Evolutionary conservation across 2,888 invertebrate genomes (phyloP).

Genomic region (Chydorus sphaericus): DNA sequence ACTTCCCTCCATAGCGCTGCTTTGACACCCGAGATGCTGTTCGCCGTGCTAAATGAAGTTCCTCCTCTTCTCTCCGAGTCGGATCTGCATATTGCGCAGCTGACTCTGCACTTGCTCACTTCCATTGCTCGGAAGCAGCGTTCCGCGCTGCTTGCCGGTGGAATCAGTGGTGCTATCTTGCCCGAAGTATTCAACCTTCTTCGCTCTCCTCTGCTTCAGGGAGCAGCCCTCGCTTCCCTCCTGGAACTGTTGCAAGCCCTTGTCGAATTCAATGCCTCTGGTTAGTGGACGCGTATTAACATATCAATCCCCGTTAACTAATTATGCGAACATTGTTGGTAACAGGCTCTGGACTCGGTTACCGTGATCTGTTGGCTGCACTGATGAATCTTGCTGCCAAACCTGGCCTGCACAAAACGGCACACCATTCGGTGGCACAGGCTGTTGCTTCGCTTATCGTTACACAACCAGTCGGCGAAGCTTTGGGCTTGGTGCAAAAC

Average conservation of each 20-base stretch:
- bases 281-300: no score
- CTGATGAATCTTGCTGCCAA: constrained; percentile 53
- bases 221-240: constrained; percentile 76
- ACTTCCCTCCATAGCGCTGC: constrained; percentile 33
- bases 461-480: constrained; percentile 40
- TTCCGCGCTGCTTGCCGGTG: constrained; percentile 47
- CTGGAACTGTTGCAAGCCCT: constrained; percentile 85
- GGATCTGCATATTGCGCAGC: constrained; percentile 92
- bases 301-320: no score
- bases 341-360: constrained; percentile 51
- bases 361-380: constrained; percentile 62
- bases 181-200: constrained; percentile 74
- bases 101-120: constrained; percentile 66
- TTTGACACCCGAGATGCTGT: constrained; percentile 53
- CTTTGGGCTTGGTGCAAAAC: constrained; percentile 40
- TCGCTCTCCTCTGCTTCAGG: constrained; percentile 82
- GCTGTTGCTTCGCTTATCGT: constrained; percentile 68
- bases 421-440: constrained; percentile 90
- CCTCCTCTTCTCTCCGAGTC: constrained; percentile 82
- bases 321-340: no score
- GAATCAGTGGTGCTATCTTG: constrained; percentile 52
- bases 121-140: constrained; percentile 66
- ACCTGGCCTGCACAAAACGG: constrained; percentile 10
- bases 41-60: constrained; percentile 64
- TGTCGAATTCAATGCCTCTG: constrained; percentile 45